Evolutionary conservation across 2,888 invertebrate genomes (phyloP).

Genomic region (Eurytoma adleriae): DNA sequence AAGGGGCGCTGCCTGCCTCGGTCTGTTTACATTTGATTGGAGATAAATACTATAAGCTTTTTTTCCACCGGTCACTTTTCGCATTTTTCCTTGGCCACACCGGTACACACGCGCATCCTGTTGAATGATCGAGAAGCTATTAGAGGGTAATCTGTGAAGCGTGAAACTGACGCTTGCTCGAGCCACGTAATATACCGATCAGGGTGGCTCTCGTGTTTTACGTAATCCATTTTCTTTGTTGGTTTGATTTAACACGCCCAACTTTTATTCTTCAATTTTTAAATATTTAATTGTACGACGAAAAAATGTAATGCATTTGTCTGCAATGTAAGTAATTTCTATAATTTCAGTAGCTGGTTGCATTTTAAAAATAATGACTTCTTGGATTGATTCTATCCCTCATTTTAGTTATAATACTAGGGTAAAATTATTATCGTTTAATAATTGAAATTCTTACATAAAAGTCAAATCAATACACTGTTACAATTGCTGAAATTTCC

Average conservation of each 20-base stretch:
- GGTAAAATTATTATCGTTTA: no score
- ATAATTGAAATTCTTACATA: no score
- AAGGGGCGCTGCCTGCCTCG: conserved; percentile 4
- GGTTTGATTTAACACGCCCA: no score
- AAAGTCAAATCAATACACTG: no score
- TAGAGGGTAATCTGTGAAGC: conserved; percentile 24
- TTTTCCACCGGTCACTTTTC: conserved; percentile 24
- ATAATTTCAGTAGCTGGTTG: no score
- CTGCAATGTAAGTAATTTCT: no score
- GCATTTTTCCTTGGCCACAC: conserved; percentile 13
- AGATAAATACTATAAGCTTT: conserved; percentile 13
- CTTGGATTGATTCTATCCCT: no score
- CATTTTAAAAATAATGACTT: no score
- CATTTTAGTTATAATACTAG: no score
- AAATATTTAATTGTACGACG: not conserved
- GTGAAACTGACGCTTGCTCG: conserved; percentile 20
- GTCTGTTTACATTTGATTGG: conserved; percentile 22
- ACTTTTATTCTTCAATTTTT: not conserved
- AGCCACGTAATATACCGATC: conserved; percentile 2
- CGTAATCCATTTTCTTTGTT: not conserved
- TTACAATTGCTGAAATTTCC: no score
- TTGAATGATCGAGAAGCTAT: conserved; percentile 26
- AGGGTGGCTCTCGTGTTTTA: not conserved
- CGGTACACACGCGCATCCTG: conserved; percentile 8
- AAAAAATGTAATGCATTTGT: not conserved